These are phyloP conservation scores for Papilio helenus DNA, from an alignment of 1,140 invertebrate species.

Conservation along the genomic window DNA sequence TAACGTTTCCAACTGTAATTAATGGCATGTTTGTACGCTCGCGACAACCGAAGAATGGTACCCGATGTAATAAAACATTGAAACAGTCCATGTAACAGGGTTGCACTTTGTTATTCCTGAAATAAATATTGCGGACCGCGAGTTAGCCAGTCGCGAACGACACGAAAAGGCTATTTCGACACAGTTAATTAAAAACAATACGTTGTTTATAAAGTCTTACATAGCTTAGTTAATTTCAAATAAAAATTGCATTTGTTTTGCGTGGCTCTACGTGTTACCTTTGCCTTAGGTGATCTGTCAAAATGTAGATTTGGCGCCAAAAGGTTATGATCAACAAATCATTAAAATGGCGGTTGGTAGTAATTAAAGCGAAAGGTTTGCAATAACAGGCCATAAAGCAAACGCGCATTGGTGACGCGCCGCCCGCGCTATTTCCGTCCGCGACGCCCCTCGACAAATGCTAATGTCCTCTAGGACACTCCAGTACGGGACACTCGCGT, in stretches of 20 bases:
- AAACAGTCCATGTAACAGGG: constrained; percentile 66
- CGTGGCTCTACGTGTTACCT: constrained; percentile 34
- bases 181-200: constrained; percentile 61
- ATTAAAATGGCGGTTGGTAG: constrained; percentile 70
- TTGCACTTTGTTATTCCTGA: constrained; percentile 68
- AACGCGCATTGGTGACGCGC: constrained; percentile 71
- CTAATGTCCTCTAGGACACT: constrained; percentile 78
- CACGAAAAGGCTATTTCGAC: constrained; percentile 64
- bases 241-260: not conserved
- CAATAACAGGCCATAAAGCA: constrained; percentile 75
- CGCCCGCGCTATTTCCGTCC: constrained; percentile 72
- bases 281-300: constrained; percentile 58
- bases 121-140: constrained; percentile 60
- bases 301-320: constrained; percentile 63
- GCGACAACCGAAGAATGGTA: constrained; percentile 65
- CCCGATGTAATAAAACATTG: constrained; percentile 72
- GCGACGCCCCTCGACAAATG: constrained; percentile 75
- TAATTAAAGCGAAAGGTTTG: constrained; percentile 71
- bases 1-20: constrained; percentile 73
- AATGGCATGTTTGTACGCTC: constrained; percentile 67
- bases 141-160: constrained; percentile 56
- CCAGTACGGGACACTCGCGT: constrained; percentile 49
- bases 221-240: not conserved
- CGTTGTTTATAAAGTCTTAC: constrained; percentile 33
- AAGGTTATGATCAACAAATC: constrained; percentile 74